phyloP scores from a whole-genome alignment of 2,113 vertebrate species.

The Archilochus colubris region DNA sequence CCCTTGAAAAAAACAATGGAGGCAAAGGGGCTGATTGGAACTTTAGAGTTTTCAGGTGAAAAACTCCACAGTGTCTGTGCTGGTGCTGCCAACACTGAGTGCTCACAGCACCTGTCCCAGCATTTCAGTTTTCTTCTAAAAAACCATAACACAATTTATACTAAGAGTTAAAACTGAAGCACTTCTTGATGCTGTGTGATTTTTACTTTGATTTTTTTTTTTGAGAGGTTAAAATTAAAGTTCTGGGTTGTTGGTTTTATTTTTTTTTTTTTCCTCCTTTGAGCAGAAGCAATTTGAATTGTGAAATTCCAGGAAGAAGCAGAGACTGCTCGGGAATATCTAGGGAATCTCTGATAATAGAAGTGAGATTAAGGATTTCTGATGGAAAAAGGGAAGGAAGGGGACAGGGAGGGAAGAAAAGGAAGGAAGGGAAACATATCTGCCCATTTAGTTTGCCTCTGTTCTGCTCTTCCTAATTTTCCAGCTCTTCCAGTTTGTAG shows the following conservation, averaged over 20 bases:
- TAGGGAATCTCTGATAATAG: not conserved
- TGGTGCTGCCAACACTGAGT: not conserved
- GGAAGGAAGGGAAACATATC: not conserved
- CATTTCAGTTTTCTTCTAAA: not conserved
- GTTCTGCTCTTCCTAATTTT: not conserved
- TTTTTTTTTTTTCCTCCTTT: not conserved
- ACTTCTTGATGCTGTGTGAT: not conserved
- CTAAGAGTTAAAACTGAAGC: not conserved
- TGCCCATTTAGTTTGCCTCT: not conserved
- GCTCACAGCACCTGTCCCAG: not conserved
- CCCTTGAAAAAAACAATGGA: not conserved
- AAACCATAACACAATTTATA: not conserved
- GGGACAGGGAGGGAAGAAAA: not conserved
- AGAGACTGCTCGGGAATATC: not conserved
- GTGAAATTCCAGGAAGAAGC: not conserved
- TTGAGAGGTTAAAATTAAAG: not conserved
- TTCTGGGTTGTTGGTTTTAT: too few relatives aligned
- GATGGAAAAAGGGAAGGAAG: not conserved
- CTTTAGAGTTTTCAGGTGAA: not conserved
- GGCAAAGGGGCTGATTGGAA: not conserved
- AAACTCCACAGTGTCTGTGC: not conserved
- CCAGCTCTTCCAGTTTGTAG: not conserved
- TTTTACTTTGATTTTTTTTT: not conserved
- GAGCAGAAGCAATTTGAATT: not conserved
- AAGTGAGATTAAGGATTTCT: not conserved